Evolutionary conservation across 2,888 invertebrate genomes (phyloP), one percentile per base, ranked within the genome.

Genomic region (Leptopilina syphax): DNA sequence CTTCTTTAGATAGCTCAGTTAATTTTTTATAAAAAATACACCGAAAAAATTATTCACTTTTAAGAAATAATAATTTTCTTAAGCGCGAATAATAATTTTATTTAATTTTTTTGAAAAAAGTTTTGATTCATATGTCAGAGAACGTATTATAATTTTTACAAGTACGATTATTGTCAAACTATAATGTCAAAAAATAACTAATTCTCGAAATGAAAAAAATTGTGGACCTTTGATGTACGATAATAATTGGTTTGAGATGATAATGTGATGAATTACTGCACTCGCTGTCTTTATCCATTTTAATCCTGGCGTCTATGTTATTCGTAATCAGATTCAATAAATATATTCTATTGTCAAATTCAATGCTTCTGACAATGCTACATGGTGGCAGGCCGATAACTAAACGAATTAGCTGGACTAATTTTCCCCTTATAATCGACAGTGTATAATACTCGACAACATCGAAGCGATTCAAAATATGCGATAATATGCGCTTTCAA

Each of bases 361-460:
- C 41, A 4, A 12, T 67, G 12, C 44, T 67, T 34, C 34, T 65
- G 65, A 65, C 65, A 65, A 65, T 34, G 65, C 65, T 65, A 65
- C 34, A 27, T 24, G 27, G 68, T 24, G 68, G 77, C 50, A 54
- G 44, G 4, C 34, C 78, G 63, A 63, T 81, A 47, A 76, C 73
- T 70, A 70, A 81, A 77, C 76, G 78, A 73, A 79, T 81, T 77
- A 77, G 44, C 70, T 50, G 24, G 73, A 67, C 47, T 77, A 54
- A 77, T 81, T 77, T 77, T 60, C 66, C 66, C 34, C 34, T 77
- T 77, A 77, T 81, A 81, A 78, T 81, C 66, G 77, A 60, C 67
- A 68, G 68, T 79, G 8, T 44, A 44, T 44, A 73, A 81, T 76
- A 47, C 68, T 44, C 57, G 34, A 50, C 9, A 27, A 63, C 50